These are phyloP conservation scores for Balearica regulorum DNA, from an alignment of 2,797 vertebrate genomes.

Conservation along the genomic window DNA sequence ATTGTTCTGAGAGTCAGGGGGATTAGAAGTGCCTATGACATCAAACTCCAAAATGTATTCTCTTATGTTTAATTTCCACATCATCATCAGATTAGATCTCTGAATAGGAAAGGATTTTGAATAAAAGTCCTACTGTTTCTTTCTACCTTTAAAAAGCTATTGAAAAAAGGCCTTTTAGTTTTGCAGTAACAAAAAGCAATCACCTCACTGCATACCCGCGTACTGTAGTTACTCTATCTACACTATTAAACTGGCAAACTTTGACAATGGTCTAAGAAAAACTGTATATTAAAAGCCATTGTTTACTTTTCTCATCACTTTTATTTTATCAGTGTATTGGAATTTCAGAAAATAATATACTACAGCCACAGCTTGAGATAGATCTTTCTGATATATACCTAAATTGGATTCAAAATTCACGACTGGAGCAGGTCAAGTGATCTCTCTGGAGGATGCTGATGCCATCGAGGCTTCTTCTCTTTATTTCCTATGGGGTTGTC, in stretches of 20 bases:
- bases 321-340: constrained; percentile 1
- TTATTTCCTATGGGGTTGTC: background rate
- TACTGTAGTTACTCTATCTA: background rate
- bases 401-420: constrained; percentile 17
- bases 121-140: background rate
- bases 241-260: background rate
- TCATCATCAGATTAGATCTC: background rate
- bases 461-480: background rate
- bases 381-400: background rate
- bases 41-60: background rate
- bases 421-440: background rate
- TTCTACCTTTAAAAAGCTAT: background rate
- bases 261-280: background rate
- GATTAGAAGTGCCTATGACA: background rate
- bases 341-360: constrained; percentile 39
- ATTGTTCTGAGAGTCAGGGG: background rate
- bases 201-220: background rate
- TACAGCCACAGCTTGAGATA: background rate
- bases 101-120: background rate
- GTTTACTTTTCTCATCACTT: background rate
- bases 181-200: background rate
- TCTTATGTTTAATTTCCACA: background rate
- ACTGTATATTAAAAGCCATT: background rate
- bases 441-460: background rate
- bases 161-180: background rate